These are phyloP conservation scores for Chironomus riparius DNA, from an alignment of 2,888 invertebrate species.

Conservation along the genomic window DNA sequence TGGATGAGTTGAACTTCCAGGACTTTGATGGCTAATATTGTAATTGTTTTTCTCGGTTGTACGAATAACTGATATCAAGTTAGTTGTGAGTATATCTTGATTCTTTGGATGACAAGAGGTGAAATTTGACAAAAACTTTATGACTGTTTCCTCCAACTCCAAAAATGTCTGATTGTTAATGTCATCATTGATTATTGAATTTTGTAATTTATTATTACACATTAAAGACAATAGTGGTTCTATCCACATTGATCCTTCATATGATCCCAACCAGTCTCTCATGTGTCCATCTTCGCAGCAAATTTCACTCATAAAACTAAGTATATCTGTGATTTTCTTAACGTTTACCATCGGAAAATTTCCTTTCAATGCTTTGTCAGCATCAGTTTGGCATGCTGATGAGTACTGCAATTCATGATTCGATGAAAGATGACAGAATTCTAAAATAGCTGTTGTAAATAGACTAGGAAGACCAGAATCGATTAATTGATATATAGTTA, in stretches of 20 bases:
- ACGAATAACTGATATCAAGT: conserved; percentile 46
- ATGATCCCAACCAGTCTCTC: conserved; percentile 79
- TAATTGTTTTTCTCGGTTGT: conserved; percentile 28
- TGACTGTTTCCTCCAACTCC: conserved; percentile 61
- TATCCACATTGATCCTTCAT: conserved; percentile 79
- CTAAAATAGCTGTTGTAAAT: conserved; percentile 53
- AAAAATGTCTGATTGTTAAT: neutral
- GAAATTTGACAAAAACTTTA: conserved; percentile 72
- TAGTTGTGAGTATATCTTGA: conserved; percentile 71
- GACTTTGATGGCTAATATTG: conserved; percentile 30
- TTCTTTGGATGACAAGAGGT: conserved; percentile 78
- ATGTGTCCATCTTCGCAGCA: conserved; percentile 67
- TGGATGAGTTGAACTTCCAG: neutral
- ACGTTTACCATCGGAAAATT: conserved; percentile 46
- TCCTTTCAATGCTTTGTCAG: conserved; percentile 40
- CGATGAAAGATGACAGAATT: conserved; percentile 38
- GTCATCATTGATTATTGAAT: conserved; percentile 4
- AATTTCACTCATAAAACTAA: conserved; percentile 73
- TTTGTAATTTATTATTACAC: conserved; percentile 49
- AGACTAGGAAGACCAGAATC: conserved; percentile 63
- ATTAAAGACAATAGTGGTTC: conserved; percentile 66
- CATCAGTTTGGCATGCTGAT: conserved; percentile 37
- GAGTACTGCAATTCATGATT: conserved; percentile 30
- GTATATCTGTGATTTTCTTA: conserved; percentile 54
- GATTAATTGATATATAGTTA: conserved; percentile 64